Percentiles rank a stretch among this genome's conserved stretches.
phyloP scores from a whole-genome alignment of 2,888 invertebrate genomes.

The Pseudolycoriella hygida region DNA sequence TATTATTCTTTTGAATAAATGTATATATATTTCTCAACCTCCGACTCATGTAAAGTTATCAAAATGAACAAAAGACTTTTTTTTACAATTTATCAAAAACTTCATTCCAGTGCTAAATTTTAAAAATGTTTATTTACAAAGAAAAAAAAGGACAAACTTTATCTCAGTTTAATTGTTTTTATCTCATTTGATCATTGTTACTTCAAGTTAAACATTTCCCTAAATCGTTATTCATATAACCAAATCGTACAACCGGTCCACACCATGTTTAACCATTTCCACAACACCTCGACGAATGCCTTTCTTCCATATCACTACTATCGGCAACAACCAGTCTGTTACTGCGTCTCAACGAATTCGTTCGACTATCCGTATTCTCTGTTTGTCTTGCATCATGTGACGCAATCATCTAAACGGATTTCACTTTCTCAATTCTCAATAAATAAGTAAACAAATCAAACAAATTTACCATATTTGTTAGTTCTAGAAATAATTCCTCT shows the following conservation, averaged over 20 bases:
- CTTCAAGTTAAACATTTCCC: no score
- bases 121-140: no score
- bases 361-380: conserved; percentile 11
- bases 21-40: no score
- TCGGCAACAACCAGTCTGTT: conserved; percentile 15
- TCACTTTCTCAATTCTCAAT: not conserved
- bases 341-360: conserved; percentile 13
- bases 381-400: conserved; percentile 10
- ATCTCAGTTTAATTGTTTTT: not conserved
- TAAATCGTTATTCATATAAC: no score
- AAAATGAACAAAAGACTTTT: no score
- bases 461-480: conserved; percentile 55
- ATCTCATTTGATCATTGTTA: not conserved
- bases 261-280: not conserved
- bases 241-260: no score
- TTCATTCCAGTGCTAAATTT: no score
- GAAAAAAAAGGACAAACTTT: no score
- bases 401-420: conserved; percentile 10
- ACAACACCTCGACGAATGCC: not conserved
- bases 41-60: no score
- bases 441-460: not conserved
- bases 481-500: conserved; percentile 73
- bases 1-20: no score
- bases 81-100: no score
- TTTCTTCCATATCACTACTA: conserved; percentile 9